Percentiles rank a stretch among this genome's conserved stretches.
phyloP scores from a whole-genome alignment of 1,140 invertebrate species.

The Calliopsis andreniformis region DNA sequence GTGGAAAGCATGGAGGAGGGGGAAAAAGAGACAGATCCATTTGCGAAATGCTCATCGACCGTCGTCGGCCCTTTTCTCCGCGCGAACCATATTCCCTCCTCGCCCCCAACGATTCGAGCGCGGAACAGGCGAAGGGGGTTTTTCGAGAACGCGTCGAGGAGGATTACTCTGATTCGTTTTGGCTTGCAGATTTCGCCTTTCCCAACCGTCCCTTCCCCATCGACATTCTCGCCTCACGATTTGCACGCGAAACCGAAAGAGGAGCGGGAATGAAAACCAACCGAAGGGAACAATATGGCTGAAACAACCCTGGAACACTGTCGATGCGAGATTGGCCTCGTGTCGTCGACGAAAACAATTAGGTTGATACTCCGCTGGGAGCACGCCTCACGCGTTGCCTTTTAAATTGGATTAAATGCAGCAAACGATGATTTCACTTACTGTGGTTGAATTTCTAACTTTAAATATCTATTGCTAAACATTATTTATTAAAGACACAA shows the following conservation, averaged over 20 bases:
- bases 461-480: too few relatives aligned
- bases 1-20: constrained; percentile 37
- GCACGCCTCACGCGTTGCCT: background rate
- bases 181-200: constrained; percentile 80
- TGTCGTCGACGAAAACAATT: constrained; percentile 3
- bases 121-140: constrained; percentile 51
- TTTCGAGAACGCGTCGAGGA: constrained; percentile 74
- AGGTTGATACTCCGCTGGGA: background rate
- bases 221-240: constrained; percentile 43
- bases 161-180: constrained; percentile 81
- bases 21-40: constrained; percentile 70
- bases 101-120: constrained; percentile 11
- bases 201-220: constrained; percentile 65
- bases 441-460: too few relatives aligned
- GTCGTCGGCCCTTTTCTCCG: constrained; percentile 60
- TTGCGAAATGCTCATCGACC: constrained; percentile 81
- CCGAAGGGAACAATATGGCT: constrained; percentile 12
- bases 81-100: constrained; percentile 45
- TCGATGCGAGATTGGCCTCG: background rate
- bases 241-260: constrained; percentile 17
- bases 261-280: constrained; percentile 4
- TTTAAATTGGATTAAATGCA: background rate
- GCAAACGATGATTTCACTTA: too few relatives aligned
- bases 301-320: background rate
- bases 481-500: too few relatives aligned